Conservation (phyloP, 2,888 invertebrate genomes). For the Sipha maydis region DNA sequence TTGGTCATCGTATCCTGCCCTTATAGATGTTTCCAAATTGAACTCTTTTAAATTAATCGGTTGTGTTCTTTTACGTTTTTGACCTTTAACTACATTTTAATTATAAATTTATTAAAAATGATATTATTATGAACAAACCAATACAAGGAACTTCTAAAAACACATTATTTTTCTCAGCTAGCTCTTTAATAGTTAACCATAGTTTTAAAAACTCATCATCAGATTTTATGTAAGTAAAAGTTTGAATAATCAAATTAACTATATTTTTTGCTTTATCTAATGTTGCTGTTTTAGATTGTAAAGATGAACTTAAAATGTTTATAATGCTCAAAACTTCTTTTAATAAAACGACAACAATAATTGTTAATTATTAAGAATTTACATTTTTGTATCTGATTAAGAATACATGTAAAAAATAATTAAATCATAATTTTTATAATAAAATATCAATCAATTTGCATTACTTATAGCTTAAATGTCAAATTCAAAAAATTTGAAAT, state of each 20-base stretch:
- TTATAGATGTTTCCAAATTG: slow-evolving; percentile 23
- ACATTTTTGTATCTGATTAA: slow-evolving; percentile 16
- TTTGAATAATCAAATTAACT: slow-evolving; percentile 8
- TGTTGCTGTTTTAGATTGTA: too few species aligned
- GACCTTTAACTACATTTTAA: too few species aligned
- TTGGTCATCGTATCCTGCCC: slow-evolving; percentile 6
- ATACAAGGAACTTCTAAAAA: neutral
- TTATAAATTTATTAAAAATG: too few species aligned
- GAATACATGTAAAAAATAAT: slow-evolving; percentile 14
- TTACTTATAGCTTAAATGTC: too few species aligned
- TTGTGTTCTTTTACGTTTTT: too few species aligned
- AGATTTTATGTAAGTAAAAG: slow-evolving; percentile 7
- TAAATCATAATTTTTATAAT: neutral
- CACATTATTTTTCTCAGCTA: slow-evolving; percentile 15
- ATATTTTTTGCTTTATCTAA: too few species aligned
- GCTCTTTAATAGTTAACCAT: too few species aligned
- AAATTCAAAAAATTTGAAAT: too few species aligned
- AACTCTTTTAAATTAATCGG: neutral
- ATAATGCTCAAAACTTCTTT: too few species aligned
- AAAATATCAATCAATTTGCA: too few species aligned
- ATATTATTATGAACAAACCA: slow-evolving; percentile 1
- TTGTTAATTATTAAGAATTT: neutral
- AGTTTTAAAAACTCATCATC: slow-evolving; percentile 18
- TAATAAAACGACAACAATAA: too few species aligned
- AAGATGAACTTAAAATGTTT: too few species aligned